These are phyloP conservation scores for Micrasema longulum DNA, from an alignment of 1,140 invertebrate genomes.

Conservation along the genomic window DNA sequence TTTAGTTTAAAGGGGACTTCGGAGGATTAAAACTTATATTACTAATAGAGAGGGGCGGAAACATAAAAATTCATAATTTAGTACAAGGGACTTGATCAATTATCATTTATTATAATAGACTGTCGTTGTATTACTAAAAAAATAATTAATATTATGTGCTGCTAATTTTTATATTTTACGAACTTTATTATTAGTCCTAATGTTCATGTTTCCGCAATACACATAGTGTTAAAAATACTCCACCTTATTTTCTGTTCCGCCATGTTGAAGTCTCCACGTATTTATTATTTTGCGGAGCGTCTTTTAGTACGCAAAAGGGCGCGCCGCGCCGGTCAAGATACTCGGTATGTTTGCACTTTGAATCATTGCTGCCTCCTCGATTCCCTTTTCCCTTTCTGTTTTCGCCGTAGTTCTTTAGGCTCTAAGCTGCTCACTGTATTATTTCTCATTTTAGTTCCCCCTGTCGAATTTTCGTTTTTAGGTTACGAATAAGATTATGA, in stretches of 20 bases:
- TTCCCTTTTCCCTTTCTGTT: conserved; percentile 29
- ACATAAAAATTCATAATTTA: no score
- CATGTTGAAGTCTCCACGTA: conserved; percentile 6
- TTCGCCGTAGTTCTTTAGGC: neutral
- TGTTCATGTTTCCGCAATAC: no score
- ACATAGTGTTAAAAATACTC: no score
- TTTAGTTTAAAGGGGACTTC: no score
- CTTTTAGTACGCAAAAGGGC: conserved; percentile 49
- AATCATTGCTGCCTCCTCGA: conserved; percentile 51
- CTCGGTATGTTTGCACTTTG: conserved; percentile 49
- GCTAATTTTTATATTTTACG: no score
- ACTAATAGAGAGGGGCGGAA: no score
- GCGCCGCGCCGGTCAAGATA: conserved; percentile 45
- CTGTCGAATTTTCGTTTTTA: conserved; percentile 14
- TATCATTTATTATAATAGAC: no score
- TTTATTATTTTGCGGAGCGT: conserved; percentile 48
- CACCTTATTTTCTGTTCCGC: neutral
- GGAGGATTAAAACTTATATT: no score
- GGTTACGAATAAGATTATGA: neutral
- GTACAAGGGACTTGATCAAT: no score
- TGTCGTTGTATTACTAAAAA: no score
- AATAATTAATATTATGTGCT: no score
- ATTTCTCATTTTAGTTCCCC: conserved; percentile 13
- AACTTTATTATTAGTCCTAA: no score
- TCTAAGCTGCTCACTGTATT: conserved; percentile 36